Percentiles rank a stretch among this genome's conserved stretches.
These are phyloP conservation scores for Tuberolachnus salignus DNA, from an alignment of 2,888 invertebrate genomes.

Conservation along the genomic window DNA sequence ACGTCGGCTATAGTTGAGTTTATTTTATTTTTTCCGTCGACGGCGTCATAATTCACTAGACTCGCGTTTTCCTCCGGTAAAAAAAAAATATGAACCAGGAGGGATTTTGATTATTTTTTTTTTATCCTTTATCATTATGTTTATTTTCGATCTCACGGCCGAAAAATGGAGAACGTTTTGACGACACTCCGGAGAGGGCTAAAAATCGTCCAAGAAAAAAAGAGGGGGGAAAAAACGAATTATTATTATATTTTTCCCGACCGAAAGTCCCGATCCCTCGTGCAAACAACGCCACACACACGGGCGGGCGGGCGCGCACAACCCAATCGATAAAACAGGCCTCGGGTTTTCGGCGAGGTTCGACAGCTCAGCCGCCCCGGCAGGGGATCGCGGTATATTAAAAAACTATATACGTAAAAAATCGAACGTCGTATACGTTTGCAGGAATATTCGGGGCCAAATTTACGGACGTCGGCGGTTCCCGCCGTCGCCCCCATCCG, in stretches of 20 bases:
- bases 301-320: background rate
- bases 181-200: slow-evolving; percentile 17
- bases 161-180: slow-evolving; percentile 16
- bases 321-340: slow-evolving; percentile 39
- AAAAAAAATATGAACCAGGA: slow-evolving; percentile 8
- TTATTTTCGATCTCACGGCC: slow-evolving; percentile 1
- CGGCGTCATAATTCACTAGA: background rate
- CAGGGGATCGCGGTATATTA: slow-evolving; percentile 14
- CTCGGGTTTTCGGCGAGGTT: background rate
- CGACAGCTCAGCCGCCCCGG: background rate
- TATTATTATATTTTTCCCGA: slow-evolving; percentile 50
- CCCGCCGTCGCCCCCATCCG: too few species aligned
- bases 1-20: background rate
- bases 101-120: slow-evolving; percentile 52
- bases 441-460: too few species aligned
- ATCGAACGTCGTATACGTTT: background rate
- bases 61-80: background rate
- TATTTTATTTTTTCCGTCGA: background rate
- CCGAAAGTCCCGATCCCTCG: slow-evolving; percentile 49
- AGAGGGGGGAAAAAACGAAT: slow-evolving; percentile 45
- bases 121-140: background rate
- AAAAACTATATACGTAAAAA: slow-evolving; percentile 32
- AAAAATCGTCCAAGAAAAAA: background rate
- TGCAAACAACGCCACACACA: slow-evolving; percentile 23
- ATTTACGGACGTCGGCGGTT: too few species aligned